phyloP scores from a whole-genome alignment of 2,888 invertebrate species.

The Leucophora obtusa region DNA sequence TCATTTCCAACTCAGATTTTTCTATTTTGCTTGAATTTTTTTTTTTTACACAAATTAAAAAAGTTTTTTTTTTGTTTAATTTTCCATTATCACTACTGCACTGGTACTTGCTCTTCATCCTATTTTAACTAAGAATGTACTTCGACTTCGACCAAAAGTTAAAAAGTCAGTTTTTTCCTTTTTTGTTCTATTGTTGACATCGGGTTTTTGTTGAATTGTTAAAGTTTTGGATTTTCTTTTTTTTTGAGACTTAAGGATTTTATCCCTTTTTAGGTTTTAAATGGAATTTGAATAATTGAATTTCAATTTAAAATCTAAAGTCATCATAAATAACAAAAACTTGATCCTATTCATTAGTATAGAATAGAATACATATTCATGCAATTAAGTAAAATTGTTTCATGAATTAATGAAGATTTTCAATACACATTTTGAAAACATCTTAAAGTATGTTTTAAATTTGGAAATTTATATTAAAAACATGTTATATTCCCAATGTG shows the following conservation, averaged over 20 bases:
- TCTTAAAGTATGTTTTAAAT: not conserved
- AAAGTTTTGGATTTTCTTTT: constrained; percentile 23
- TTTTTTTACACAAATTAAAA: constrained; percentile 41
- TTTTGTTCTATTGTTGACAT: constrained; percentile 50
- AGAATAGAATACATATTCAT: not conserved
- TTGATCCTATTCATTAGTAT: constrained; percentile 31
- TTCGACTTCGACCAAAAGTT: constrained; percentile 13
- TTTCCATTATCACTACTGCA: constrained; percentile 42
- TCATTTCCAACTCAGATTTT: constrained; percentile 18
- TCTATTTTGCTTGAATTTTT: constrained; percentile 10
- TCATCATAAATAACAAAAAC: constrained; percentile 28
- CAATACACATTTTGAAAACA: not conserved
- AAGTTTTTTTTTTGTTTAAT: constrained; percentile 37
- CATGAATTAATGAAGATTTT: constrained; percentile 22
- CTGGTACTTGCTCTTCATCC: constrained; percentile 16
- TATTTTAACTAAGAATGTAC: not conserved
- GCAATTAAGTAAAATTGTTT: constrained; percentile 13
- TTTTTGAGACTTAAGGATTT: constrained; percentile 38
- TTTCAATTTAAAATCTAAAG: constrained; percentile 53
- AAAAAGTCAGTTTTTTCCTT: constrained; percentile 26
- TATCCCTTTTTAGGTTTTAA: constrained; percentile 38
- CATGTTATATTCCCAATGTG: not conserved
- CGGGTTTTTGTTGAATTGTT: constrained; percentile 32
- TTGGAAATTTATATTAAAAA: not conserved
- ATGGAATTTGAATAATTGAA: constrained; percentile 61